phyloP scores from a whole-genome alignment of 2,797 vertebrate species.

The Semotilus atromaculatus region DNA sequence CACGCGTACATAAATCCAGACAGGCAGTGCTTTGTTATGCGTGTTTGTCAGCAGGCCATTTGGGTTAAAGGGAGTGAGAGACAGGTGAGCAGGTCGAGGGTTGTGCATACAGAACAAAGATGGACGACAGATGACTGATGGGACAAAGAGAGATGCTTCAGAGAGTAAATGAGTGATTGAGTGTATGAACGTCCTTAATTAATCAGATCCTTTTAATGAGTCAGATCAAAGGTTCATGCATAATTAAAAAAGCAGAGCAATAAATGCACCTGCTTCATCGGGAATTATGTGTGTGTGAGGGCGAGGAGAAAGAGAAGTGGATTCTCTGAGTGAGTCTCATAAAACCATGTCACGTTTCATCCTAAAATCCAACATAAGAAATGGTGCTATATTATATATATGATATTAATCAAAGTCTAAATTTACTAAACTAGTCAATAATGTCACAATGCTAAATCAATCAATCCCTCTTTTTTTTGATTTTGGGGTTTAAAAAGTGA shows the following conservation, averaged over 20 bases:
- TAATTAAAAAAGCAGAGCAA: constrained; percentile 49
- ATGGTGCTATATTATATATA: neutral
- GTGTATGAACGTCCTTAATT: constrained; percentile 46
- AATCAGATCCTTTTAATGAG: constrained; percentile 48
- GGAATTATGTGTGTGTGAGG: constrained; percentile 1
- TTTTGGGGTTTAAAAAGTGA: neutral
- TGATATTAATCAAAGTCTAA: neutral
- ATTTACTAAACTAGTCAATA: neutral
- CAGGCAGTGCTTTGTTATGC: constrained; percentile 22
- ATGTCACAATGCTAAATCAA: neutral
- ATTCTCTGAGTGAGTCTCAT: neutral
- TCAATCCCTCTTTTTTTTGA: neutral
- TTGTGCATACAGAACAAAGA: neutral
- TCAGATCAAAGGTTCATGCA: constrained; percentile 43
- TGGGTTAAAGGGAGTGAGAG: constrained; percentile 7
- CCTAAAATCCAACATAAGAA: neutral
- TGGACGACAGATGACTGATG: constrained; percentile 9
- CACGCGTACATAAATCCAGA: constrained; percentile 45
- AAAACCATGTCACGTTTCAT: neutral
- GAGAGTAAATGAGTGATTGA: constrained; percentile 18
- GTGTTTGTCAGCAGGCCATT: constrained; percentile 12
- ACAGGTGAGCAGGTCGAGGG: constrained; percentile 2
- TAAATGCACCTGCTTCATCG: constrained; percentile 44
- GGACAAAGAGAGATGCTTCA: constrained; percentile 6
- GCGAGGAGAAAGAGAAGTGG: neutral